Conservation (phyloP, 2,113 vertebrate genomes). For the Axis porcinus region DNA sequence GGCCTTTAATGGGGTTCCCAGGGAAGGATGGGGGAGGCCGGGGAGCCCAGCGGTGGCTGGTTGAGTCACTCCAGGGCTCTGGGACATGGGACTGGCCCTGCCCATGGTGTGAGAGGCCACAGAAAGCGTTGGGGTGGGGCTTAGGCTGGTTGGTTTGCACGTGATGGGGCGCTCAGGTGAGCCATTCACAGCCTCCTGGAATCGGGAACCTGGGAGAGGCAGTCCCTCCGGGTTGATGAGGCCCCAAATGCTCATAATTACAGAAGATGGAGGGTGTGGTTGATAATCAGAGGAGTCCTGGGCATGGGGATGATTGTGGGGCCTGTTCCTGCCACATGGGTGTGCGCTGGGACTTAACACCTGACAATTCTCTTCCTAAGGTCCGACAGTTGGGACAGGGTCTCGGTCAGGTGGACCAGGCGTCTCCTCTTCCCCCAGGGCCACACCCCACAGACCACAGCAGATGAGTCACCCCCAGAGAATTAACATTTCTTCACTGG, state of each 20-base stretch:
- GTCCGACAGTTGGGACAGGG: neutral
- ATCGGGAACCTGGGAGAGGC: neutral
- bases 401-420: neutral
- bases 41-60: neutral
- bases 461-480: neutral
- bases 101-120: neutral
- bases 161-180: neutral
- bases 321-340: neutral
- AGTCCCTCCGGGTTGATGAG: neutral
- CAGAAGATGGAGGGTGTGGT: neutral
- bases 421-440: neutral
- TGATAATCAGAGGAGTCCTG: neutral
- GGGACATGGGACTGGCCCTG: neutral
- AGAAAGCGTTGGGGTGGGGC: neutral
- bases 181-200: neutral
- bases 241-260: neutral
- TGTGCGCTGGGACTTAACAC: neutral
- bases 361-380: neutral
- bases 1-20: neutral
- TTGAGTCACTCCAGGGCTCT: neutral
- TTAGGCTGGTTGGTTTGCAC: neutral
- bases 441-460: neutral
- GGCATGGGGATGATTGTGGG: neutral
- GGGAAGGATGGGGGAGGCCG: neutral
- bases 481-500: neutral